phyloP scores from a whole-genome alignment of 2,113 vertebrate species.

The Ciconia boyciana region DNA sequence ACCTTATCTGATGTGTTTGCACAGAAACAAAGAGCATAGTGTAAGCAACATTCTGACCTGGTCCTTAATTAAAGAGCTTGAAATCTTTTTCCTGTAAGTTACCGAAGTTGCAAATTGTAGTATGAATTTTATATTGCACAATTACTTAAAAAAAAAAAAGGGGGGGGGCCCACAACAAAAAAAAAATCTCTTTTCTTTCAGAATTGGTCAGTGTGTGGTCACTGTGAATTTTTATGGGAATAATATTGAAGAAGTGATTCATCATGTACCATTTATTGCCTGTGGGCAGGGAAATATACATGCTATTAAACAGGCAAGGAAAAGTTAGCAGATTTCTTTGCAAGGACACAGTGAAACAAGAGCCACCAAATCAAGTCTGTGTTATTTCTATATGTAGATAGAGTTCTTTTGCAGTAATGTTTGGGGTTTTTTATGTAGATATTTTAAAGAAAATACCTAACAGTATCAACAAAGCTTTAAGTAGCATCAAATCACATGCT shows the following conservation, averaged over 20 bases:
- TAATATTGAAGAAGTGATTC: constrained; percentile 8
- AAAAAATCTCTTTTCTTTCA: background rate
- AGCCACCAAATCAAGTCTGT: constrained; percentile 59
- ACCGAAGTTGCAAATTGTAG: constrained; percentile 33
- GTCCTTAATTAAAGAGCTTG: background rate
- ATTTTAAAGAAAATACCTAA: constrained; percentile 42
- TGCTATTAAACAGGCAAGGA: constrained; percentile 44
- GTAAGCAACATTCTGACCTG: background rate
- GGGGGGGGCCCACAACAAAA: background rate
- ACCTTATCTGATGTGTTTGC: background rate
- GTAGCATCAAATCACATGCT: constrained; percentile 46
- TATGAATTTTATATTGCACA: background rate
- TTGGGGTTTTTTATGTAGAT: constrained; percentile 26
- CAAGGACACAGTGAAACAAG: constrained; percentile 42
- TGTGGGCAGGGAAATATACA: background rate
- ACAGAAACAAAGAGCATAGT: constrained; percentile 5
- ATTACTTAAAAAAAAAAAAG: background rate
- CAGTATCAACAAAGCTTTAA: constrained; percentile 48
- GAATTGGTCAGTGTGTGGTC: constrained; percentile 20
- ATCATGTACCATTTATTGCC: background rate
- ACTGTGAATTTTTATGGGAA: constrained; percentile 27
- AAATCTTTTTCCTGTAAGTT: background rate
- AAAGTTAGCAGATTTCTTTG: constrained; percentile 19
- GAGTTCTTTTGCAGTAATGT: constrained; percentile 20
- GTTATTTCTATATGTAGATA: constrained; percentile 43